Percentiles rank a stretch among this genome's conserved stretches.
phyloP scores from a whole-genome alignment of 2,888 invertebrate species.

The Ophion ellenae region DNA sequence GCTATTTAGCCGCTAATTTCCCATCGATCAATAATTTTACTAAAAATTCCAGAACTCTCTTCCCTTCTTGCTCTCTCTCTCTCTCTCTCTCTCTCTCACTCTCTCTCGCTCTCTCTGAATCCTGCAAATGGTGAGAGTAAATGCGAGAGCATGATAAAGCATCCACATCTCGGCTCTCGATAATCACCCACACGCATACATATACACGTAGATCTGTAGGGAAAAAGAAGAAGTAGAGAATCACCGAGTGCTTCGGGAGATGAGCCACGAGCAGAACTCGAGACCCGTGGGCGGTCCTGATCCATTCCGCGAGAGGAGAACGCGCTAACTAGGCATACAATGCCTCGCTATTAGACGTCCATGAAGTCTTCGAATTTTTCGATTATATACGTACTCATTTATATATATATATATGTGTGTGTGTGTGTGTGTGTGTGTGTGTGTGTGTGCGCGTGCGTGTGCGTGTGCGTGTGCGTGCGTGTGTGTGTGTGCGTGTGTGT shows the following conservation, averaged over 20 bases:
- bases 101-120: not conserved
- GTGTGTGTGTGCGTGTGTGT: not conserved
- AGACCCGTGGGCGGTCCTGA: conserved; percentile 74
- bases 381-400: not conserved
- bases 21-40: conserved; percentile 81
- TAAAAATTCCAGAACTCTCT: conserved; percentile 62
- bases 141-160: conserved; percentile 7
- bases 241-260: conserved; percentile 48
- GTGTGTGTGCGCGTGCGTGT: too few relatives aligned
- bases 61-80: too few relatives aligned
- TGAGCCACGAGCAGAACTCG: conserved; percentile 68
- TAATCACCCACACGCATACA: conserved; percentile 39
- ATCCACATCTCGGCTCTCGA: conserved; percentile 34
- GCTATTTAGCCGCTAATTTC: conserved; percentile 82
- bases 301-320: conserved; percentile 60
- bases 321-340: conserved; percentile 81
- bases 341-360: conserved; percentile 75
- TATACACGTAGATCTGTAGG: conserved; percentile 58
- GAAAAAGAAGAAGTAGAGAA: conserved; percentile 65
- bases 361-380: conserved; percentile 39
- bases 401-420: not conserved
- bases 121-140: conserved; percentile 1
- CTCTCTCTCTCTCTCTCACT: too few relatives aligned
- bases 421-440: too few relatives aligned
- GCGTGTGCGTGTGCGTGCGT: not conserved